Evolutionary conservation across 1,140 invertebrate genomes (phyloP).

Genomic region (Heliconius eleuchia): DNA sequence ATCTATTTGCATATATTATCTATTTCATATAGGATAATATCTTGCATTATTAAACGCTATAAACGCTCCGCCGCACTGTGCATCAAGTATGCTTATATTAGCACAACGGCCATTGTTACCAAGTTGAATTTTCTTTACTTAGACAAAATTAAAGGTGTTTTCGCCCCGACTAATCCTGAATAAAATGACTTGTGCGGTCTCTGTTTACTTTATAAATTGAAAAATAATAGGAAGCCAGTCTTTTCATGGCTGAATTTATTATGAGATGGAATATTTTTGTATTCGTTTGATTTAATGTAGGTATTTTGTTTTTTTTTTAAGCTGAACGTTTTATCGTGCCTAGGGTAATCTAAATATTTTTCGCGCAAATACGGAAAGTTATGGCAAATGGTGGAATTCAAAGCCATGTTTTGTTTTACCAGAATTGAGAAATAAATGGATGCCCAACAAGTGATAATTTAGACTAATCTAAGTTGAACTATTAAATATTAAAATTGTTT

Average conservation of each 20-base stretch:
- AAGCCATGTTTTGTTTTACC: too few species aligned
- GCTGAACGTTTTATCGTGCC: too few species aligned
- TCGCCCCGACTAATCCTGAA: constrained; percentile 22
- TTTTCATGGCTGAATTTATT: neutral
- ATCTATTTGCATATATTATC: too few species aligned
- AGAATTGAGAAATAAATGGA: too few species aligned
- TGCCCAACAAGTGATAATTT: too few species aligned
- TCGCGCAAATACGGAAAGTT: neutral
- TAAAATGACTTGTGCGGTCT: constrained; percentile 19
- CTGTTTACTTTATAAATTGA: constrained; percentile 23
- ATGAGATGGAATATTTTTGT: neutral
- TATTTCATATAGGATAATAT: neutral
- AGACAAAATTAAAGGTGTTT: constrained; percentile 29
- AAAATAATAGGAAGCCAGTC: constrained; percentile 13
- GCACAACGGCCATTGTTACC: constrained; percentile 14
- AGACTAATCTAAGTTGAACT: neutral
- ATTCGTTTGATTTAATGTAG: neutral
- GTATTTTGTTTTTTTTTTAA: neutral
- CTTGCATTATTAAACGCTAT: neutral
- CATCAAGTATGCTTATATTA: neutral
- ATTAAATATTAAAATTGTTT: neutral
- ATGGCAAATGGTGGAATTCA: too few species aligned
- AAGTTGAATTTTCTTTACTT: constrained; percentile 34
- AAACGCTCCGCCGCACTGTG: constrained; percentile 4
- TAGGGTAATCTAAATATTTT: neutral